Evolutionary conservation across 2,113 vertebrate genomes (phyloP).

Genomic region (Chloropsis cyanopogon): DNA sequence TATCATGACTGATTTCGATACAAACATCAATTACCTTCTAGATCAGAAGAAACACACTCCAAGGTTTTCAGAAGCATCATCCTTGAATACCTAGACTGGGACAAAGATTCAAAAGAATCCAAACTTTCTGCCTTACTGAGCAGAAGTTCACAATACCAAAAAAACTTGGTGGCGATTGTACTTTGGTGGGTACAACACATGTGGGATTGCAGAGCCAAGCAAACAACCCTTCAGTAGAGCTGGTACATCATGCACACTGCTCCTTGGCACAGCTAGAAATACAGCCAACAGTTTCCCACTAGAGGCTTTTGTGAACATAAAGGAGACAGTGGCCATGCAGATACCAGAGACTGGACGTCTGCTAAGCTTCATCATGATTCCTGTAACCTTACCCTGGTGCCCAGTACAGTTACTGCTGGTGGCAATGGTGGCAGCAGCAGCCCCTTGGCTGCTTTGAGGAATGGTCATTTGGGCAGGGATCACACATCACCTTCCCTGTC

Average conservation of each 20-base stretch:
- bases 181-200: not conserved
- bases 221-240: not conserved
- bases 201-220: not conserved
- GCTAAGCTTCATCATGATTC: not conserved
- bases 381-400: not conserved
- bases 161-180: not conserved
- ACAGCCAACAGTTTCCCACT: not conserved
- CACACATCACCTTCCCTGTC: not conserved
- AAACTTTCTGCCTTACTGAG: not conserved
- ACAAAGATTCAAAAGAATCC: not conserved
- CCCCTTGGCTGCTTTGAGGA: not conserved
- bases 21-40: not conserved
- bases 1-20: not conserved
- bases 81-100: not conserved
- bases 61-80: not conserved
- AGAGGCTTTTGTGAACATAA: not conserved
- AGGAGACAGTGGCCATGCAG: rapidly evolving
- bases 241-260: not conserved
- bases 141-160: not conserved
- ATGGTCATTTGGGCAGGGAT: not conserved
- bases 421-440: not conserved
- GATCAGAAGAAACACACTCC: not conserved
- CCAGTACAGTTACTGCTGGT: not conserved
- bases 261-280: not conserved
- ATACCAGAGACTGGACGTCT: not conserved